Evolutionary conservation across 2,797 vertebrate species (phyloP).

Genomic region (Denticeps clupeoides): DNA sequence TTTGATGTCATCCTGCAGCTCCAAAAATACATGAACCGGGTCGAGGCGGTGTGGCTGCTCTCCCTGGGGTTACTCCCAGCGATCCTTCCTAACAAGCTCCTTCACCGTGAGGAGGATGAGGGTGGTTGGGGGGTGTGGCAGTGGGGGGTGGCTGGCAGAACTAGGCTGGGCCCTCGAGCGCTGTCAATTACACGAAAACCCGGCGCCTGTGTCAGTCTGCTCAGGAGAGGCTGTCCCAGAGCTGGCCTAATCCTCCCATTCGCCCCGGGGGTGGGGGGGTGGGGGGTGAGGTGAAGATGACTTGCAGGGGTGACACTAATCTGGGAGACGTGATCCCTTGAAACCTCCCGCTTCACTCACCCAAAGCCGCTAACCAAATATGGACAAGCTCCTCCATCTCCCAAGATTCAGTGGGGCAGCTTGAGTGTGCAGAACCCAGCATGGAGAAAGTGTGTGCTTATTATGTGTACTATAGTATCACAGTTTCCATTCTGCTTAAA

Average conservation of each 20-base stretch:
- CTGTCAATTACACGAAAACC: constrained; percentile 34
- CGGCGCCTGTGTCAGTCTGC: constrained; percentile 13
- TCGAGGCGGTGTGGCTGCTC: constrained; percentile 1
- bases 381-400: constrained; percentile 7
- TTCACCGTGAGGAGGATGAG: constrained; percentile 10
- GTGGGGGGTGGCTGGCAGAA: constrained; percentile 13
- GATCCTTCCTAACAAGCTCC: constrained; percentile 26
- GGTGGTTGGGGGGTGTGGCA: neutral
- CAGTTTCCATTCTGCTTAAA: no score
- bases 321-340: constrained; percentile 14
- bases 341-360: neutral
- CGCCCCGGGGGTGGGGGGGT: constrained; percentile 8
- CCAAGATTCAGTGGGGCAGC: no score
- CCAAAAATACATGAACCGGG: constrained; percentile 26
- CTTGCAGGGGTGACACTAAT: constrained; percentile 16
- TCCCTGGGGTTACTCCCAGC: constrained; percentile 23
- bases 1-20: constrained; percentile 22
- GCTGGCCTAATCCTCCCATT: constrained; percentile 25
- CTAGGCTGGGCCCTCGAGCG: constrained; percentile 22
- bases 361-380: constrained; percentile 8
- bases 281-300: constrained; percentile 2
- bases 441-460: no score
- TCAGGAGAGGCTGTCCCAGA: constrained; percentile 19
- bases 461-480: no score
- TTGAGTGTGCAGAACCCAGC: no score